phyloP scores from a whole-genome alignment of 2,797 vertebrate genomes.

The Catamblyrhynchus diadema region DNA sequence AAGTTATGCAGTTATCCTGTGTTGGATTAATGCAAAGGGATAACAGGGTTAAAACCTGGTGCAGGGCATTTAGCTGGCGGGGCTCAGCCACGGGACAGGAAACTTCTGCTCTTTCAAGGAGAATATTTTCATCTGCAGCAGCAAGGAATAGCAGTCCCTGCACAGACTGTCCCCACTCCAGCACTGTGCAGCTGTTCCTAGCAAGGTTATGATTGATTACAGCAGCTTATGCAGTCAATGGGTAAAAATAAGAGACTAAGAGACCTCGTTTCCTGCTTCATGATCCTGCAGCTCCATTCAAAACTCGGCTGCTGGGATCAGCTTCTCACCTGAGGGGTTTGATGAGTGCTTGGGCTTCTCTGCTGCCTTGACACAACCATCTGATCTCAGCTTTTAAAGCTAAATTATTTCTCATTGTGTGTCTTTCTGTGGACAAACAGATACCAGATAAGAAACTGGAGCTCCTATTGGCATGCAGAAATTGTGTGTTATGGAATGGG shows the following conservation, averaged over 20 bases:
- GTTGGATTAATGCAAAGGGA: background rate
- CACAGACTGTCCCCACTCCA: background rate
- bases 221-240: background rate
- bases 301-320: background rate
- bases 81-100: background rate
- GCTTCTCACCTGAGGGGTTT: background rate
- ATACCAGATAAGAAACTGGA: background rate
- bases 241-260: background rate
- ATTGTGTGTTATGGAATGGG: background rate
- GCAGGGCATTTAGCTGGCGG: background rate
- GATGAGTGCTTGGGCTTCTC: background rate
- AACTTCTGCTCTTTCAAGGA: background rate
- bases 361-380: rapidly evolving
- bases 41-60: background rate
- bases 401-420: background rate
- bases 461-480: background rate
- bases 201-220: background rate
- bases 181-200: background rate
- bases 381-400: background rate
- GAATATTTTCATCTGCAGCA: background rate
- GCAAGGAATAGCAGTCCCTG: background rate
- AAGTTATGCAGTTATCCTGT: background rate
- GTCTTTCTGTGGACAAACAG: background rate
- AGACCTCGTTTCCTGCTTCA: background rate
- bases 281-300: background rate